Conservation (phyloP, 1,140 invertebrate genomes). For the Drosophila micromelanica region DNA sequence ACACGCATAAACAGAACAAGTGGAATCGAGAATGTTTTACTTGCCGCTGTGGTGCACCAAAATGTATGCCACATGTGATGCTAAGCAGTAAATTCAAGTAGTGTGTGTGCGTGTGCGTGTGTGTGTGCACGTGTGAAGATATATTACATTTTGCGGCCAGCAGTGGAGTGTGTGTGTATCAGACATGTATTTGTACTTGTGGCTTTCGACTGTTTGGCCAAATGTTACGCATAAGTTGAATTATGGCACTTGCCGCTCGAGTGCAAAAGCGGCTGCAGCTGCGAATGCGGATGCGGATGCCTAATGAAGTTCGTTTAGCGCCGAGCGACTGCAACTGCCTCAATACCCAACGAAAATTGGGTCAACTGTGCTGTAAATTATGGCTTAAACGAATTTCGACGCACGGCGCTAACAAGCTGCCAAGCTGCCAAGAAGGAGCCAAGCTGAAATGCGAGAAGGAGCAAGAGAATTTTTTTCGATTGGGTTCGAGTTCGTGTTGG, state of each 20-base stretch:
- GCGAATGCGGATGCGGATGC: conserved; percentile 31
- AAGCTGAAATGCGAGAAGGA: conserved; percentile 11
- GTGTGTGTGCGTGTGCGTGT: conserved; percentile 4
- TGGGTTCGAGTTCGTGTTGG: background rate
- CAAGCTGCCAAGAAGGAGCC: background rate
- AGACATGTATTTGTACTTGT: conserved; percentile 75
- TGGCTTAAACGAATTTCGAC: conserved; percentile 38
- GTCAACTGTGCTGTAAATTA: conserved; percentile 71
- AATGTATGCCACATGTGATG: conserved; percentile 59
- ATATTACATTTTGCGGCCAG: conserved; percentile 60
- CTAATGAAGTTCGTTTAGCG: conserved; percentile 65
- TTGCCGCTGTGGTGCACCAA: conserved; percentile 59
- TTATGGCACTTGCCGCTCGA: conserved; percentile 59
- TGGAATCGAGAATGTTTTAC: conserved; percentile 7
- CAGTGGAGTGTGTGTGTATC: conserved; percentile 17
- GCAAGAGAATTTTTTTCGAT: background rate
- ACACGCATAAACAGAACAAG: background rate
- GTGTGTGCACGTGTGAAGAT: conserved; percentile 57
- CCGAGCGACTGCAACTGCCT: conserved; percentile 7
- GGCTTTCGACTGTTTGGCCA: conserved; percentile 48
- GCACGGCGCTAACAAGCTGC: conserved; percentile 34
- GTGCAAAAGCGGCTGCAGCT: conserved; percentile 22
- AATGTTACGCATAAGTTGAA: conserved; percentile 53
- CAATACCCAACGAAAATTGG: conserved; percentile 41
- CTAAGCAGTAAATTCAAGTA: conserved; percentile 30